Evolutionary conservation across 2,797 vertebrate genomes (phyloP), one percentile per base, ranked within the genome.

Genomic region (Galago senegalensis): DNA sequence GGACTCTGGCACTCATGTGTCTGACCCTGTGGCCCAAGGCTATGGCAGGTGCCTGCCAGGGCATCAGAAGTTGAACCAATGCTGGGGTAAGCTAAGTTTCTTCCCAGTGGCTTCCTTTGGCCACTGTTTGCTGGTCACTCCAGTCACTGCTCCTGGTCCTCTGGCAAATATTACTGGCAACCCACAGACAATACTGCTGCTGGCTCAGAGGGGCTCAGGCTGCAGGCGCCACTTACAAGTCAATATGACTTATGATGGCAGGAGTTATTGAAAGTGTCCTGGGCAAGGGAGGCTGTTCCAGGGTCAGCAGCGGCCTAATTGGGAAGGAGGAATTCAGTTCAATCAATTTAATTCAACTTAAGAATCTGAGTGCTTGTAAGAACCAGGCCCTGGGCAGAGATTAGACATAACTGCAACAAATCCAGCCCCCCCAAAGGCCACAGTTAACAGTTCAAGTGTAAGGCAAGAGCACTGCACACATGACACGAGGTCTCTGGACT

Each of bases 331-430:
- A 34, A 77, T n/a, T 89, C 37, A 61, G 16, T 37, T 27, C 16
- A 80, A 83, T 60, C 27, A 49, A 25, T 31, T 46, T 40, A 58
- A 67, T 46, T 46, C 58, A 85, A 53, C 11, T n/a, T 60, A 77
- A 77, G 65, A 70, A 63, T 87, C 87, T 92, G 81, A 77, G 16
- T 2, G 9, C 40, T 58, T 56, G 0, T 27, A 79, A 83, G 56
- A 86, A 93, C 9, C 46, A 5, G 34, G 21, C 25, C n/a, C 18
- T 46, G n/a, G 27, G 7, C 73, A 65, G 73, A 91, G 18, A 46
- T 81, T 63, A 81, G 72, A 70, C 29, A 56, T 8, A 87, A 77
- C 27, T 63, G 86, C 46, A 81, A 61, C 21, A 89, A 87, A 72
- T 67, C 23, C 6, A 20, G 29, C 3, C 11, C 56, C 61, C 31